A percentile compares a stretch with the other conserved stretches of the same genome.
These are phyloP conservation scores for Porites rus DNA, from an alignment of 92 coral and sea anemone genomes.

Conservation along the genomic window DNA sequence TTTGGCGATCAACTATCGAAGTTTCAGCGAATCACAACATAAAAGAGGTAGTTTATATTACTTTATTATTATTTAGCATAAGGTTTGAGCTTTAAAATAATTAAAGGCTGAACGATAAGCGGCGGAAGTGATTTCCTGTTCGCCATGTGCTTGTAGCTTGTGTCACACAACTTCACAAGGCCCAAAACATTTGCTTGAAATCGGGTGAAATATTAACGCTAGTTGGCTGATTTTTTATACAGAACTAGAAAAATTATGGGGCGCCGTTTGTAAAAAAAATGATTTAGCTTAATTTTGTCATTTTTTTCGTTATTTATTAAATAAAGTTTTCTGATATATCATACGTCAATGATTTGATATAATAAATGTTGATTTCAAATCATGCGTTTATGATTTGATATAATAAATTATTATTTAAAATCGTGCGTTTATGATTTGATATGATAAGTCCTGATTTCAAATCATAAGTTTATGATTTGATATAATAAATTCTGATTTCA, in stretches of 20 bases:
- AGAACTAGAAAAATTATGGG: slow-evolving; percentile 11
- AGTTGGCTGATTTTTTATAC: slow-evolving; percentile 18
- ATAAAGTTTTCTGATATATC: no score
- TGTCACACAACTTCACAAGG: slow-evolving; percentile 22
- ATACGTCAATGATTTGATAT: no score
- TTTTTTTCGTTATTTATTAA: no score
- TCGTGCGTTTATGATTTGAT: no score
- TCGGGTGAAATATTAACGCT: slow-evolving; percentile 18
- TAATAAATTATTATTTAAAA: no score
- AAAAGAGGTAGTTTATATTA: slow-evolving; percentile 22
- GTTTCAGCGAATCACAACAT: slow-evolving; percentile 30
- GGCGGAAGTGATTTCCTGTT: slow-evolving; percentile 14
- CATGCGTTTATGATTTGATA: no score
- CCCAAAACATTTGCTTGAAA: slow-evolving; percentile 15
- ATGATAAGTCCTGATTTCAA: no score
- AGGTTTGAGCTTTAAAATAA: slow-evolving; percentile 26
- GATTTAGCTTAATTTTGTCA: no score
- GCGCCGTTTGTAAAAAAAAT: no score
- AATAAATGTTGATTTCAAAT: no score
- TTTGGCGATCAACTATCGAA: slow-evolving; percentile 8
- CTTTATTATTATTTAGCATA: slow-evolving; percentile 15
- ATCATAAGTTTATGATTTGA: no score
- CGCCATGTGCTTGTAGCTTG: slow-evolving; percentile 15
- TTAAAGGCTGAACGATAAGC: slow-evolving; percentile 9
- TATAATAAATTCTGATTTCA: no score